Evolutionary conservation across 2,888 invertebrate genomes (phyloP).

Genomic region (Apotomis betuletana): DNA sequence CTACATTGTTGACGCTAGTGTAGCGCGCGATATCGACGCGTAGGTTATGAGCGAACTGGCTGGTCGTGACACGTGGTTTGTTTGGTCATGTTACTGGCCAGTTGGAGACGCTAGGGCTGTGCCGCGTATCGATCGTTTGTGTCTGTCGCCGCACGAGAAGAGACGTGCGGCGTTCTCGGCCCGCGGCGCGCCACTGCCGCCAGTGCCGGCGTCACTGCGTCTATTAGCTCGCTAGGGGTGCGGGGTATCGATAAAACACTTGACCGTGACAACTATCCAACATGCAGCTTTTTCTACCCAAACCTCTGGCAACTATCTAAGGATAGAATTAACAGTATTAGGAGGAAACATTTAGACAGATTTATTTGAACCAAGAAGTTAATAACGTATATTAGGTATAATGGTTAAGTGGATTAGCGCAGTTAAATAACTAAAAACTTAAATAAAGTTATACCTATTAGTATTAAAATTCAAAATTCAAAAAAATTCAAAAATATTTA

Average conservation of each 20-base stretch:
- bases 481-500: too few species aligned
- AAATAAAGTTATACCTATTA: too few species aligned
- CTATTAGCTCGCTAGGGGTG: conserved; percentile 61
- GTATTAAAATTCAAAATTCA: too few species aligned
- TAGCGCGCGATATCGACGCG: conserved; percentile 60
- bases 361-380: too few species aligned
- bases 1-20: conserved; percentile 80
- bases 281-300: background rate
- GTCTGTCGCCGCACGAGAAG: conserved; percentile 46
- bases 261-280: conserved; percentile 1
- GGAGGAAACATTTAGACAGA: too few species aligned
- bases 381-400: too few species aligned
- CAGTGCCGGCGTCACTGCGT: conserved; percentile 71
- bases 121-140: conserved; percentile 50
- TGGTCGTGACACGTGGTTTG: conserved; percentile 43
- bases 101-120: conserved; percentile 7
- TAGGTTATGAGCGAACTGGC: conserved; percentile 53
- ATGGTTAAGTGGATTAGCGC: too few species aligned
- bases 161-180: conserved; percentile 57
- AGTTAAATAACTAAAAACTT: too few species aligned
- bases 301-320: background rate
- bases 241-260: conserved; percentile 23
- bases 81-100: conserved; percentile 33
- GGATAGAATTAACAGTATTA: background rate
- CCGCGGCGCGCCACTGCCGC: conserved; percentile 73